Evolutionary conservation across 2,888 invertebrate species (phyloP), one percentile per base, ranked within the genome.

Genomic region (Eilema sororculum): DNA sequence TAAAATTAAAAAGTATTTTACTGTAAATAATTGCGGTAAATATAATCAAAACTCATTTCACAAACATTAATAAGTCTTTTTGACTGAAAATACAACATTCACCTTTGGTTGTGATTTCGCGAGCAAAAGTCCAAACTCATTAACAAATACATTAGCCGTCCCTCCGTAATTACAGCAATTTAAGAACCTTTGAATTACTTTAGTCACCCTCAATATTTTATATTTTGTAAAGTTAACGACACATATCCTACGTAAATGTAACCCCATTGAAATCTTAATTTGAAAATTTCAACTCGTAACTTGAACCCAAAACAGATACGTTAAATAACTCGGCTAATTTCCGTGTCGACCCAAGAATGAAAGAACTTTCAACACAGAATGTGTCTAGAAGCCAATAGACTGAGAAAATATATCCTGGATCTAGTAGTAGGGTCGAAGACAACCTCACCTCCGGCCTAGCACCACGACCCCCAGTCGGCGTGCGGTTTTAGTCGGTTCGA

Each of bases 81-180:
- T 30, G 22, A 22, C 30, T 52, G 41, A 30, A 67, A 60, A 28
- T 30, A 52, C 28, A 61, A 67, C 37, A n/a, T 57, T 65, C 30
- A 56, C 65, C 65, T 65, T 65, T 57, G 56, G 58, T 58, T 37
- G 12, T 64, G 22, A 59, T 28, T 13, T 65, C 61, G 28, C 37
- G 61, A 37, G 25, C 22, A 64, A 64, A 63, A 20, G 61, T 65
- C 61, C 65, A 61, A 69, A 69, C 65, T 65, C 69, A 65, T 69
- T 69, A 69, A 69, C 69, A 69, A 61, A 69, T 37, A 65, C 56
- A 65, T 69, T 65, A 65, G 30, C 69, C 12, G 37, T 28, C 24
- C 56, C 69, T 41, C 20, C 69, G 61, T 61, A 69, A 69, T 69
- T 65, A 65, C 69, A 22, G 59, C 65, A 30, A 69, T 69, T 69